A percentile compares a stretch with the other conserved stretches of the same genome.
phyloP scores from a whole-genome alignment of 2,888 invertebrate species.

The Onthophagus sagittarius region DNA sequence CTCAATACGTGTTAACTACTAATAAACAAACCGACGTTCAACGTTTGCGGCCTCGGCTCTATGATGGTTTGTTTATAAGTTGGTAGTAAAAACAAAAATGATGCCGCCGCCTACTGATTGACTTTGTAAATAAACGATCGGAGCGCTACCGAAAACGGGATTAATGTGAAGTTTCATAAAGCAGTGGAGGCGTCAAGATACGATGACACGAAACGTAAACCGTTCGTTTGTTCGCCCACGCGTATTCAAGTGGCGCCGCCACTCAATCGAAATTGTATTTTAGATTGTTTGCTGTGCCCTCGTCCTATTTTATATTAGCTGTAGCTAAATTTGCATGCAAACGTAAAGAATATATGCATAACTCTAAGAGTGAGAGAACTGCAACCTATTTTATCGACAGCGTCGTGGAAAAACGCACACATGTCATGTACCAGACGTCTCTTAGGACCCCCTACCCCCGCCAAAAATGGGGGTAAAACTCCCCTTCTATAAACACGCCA shows the following conservation, averaged over 20 bases:
- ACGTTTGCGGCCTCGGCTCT: slow-evolving; percentile 9
- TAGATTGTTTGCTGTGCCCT: slow-evolving; percentile 37
- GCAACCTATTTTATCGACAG: neutral
- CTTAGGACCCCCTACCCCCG: slow-evolving; percentile 17
- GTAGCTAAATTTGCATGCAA: neutral
- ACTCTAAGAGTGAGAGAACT: neutral
- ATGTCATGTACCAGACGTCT: slow-evolving; percentile 32
- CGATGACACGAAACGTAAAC: neutral
- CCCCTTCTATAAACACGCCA: slow-evolving; percentile 37
- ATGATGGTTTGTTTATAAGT: neutral
- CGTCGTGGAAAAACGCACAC: slow-evolving; percentile 22
- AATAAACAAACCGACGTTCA: slow-evolving; percentile 16
- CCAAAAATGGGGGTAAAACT: slow-evolving; percentile 22
- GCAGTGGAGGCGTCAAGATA: neutral
- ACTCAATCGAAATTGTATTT: slow-evolving; percentile 37
- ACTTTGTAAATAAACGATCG: neutral
- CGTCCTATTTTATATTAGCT: slow-evolving; percentile 9
- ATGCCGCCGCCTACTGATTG: neutral
- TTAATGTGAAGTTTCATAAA: neutral
- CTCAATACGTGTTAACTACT: neutral
- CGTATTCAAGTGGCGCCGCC: slow-evolving; percentile 34
- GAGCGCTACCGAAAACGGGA: neutral
- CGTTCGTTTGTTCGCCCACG: slow-evolving; percentile 12
- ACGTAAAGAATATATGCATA: neutral
- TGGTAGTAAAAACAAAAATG: neutral